Base-by-base conservation (phyloP, 2,797 vertebrate species). In the Lepus oiostolus region DNA sequence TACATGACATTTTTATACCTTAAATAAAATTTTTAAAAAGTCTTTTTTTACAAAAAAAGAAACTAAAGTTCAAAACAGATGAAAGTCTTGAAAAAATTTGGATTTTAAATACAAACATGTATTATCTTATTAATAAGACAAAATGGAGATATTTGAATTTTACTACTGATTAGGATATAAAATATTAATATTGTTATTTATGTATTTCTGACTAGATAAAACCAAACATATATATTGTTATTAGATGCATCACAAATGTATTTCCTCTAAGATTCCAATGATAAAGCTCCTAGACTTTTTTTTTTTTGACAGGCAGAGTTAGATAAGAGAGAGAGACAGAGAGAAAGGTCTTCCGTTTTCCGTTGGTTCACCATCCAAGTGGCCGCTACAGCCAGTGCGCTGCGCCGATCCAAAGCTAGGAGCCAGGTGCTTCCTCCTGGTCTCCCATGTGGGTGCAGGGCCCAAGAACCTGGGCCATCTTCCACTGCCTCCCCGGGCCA, bases 91-190 rank as follows among this genome's bases (percentile, higher is more conserved):
- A 58, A 2, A 60, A 81, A 74, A 58, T 81, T 58, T 88, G 21
- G 7, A 85, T 77, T 89, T 91, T 74, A 85, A 86, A 47, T 81
- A 26, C 13, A 76, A 68, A 67, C 8, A 50, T 62, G 38, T 88
- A 2, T 42, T 7, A 42, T 74, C 32, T 82, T 94, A 58, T 63
- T 88, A 70, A 62, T 76, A 88, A 4, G 2, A 52, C 10, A 76
- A 38, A 85, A 68, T 50, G 9, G 13, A 92, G 77, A 74, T 47
- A 28, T 4, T 87, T 76, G 13, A 60, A 5, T 90, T 92, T 90
- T 4, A 77, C 50, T 91, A 1, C 12, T 74, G 11, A 77, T 67
- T 90, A 60, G 81, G 22, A 58, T 24, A 70, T 80, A 7, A 71
- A 60, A 72, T 77, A 82, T 1, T 52, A 87, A 60, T 38, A 74